These are phyloP conservation scores for Venusia cambrica DNA, from an alignment of 2,888 invertebrate species.

Conservation along the genomic window DNA sequence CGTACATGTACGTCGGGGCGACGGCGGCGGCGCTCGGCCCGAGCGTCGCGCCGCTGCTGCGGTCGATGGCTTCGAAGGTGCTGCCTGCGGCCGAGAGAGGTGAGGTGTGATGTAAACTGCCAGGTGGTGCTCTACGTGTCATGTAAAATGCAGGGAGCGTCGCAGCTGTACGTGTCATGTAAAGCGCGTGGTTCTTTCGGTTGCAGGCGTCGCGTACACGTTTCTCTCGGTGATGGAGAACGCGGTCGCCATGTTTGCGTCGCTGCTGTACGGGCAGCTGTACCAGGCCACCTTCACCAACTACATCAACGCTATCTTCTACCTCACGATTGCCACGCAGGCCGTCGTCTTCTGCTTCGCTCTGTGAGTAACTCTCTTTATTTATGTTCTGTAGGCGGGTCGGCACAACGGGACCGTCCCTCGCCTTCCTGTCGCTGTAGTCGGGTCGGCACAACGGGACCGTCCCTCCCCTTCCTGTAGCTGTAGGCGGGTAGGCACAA, in stretches of 20 bases:
- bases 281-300: conserved; percentile 84
- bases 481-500: too few species aligned
- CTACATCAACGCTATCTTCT: conserved; percentile 83
- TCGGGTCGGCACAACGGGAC: too few species aligned
- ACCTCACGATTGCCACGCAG: conserved; percentile 87
- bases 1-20: conserved; percentile 87
- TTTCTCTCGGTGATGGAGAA: conserved; percentile 90
- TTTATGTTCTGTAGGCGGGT: too few species aligned
- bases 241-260: conserved; percentile 88
- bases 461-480: too few species aligned
- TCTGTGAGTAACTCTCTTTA: conserved; percentile 83
- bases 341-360: conserved; percentile 83
- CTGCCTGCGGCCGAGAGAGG: conserved; percentile 87
- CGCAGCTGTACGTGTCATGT: too few species aligned
- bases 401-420: too few species aligned
- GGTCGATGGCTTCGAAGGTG: conserved; percentile 91
- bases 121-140: too few species aligned
- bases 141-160: too few species aligned
- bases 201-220: conserved; percentile 86
- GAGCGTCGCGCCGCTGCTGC: conserved; percentile 87
- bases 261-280: conserved; percentile 86
- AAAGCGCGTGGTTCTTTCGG: neutral
- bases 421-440: too few species aligned
- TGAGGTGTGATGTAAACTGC: conserved; percentile 31
- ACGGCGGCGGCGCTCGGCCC: conserved; percentile 88